These are phyloP conservation scores for Eospalax fontanierii DNA, from an alignment of 2,797 vertebrate species.

Conservation along the genomic window DNA sequence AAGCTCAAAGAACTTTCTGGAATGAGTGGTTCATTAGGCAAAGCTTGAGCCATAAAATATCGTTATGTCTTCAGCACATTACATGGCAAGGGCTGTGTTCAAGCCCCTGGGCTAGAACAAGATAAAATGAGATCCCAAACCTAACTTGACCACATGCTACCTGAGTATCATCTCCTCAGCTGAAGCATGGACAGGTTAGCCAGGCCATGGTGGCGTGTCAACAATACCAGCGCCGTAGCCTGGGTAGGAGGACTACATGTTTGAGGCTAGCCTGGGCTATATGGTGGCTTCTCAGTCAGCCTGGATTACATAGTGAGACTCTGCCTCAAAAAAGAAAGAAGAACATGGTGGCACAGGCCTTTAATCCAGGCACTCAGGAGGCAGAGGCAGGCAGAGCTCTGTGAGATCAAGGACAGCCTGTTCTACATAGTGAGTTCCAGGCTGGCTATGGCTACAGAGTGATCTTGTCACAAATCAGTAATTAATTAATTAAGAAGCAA, in stretches of 20 bases:
- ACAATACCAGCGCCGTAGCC: neutral
- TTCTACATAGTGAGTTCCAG: too few relatives aligned
- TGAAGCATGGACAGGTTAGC: neutral
- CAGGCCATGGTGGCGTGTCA: neutral
- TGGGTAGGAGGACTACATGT: too few relatives aligned
- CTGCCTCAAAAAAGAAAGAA: neutral
- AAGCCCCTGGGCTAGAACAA: neutral
- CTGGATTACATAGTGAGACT: neutral
- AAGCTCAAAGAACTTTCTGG: constrained; percentile 31
- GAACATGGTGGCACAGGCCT: too few relatives aligned
- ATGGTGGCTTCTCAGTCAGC: neutral
- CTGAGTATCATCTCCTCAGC: neutral
- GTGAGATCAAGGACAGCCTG: too few relatives aligned
- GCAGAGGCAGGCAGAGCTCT: too few relatives aligned
- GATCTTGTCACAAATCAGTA: too few relatives aligned
- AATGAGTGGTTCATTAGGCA: neutral
- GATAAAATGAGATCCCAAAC: neutral
- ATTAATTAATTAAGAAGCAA: neutral
- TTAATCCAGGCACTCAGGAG: too few relatives aligned
- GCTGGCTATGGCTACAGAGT: too few relatives aligned
- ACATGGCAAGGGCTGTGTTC: accelerated
- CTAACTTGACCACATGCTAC: too few relatives aligned
- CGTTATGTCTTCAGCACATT: too few relatives aligned
- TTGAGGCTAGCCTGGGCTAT: neutral
- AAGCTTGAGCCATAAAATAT: neutral